These are phyloP conservation scores for Tolypeutes matacus DNA, from an alignment of 2,797 vertebrate genomes.

Conservation along the genomic window DNA sequence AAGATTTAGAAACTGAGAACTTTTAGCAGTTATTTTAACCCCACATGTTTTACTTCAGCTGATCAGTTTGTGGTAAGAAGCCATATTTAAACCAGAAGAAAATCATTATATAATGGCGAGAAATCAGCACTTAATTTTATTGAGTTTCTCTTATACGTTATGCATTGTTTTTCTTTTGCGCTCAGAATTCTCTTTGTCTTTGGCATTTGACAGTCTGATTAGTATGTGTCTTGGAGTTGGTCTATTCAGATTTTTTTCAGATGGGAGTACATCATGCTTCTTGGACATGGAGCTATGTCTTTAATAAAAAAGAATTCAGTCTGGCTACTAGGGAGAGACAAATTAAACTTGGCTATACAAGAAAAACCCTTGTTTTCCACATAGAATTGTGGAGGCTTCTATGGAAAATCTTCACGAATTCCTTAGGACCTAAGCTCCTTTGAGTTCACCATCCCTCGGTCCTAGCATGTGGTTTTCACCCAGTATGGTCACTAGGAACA, in stretches of 20 bases:
- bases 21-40: constrained; percentile 56
- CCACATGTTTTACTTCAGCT: constrained; percentile 60
- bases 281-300: no score
- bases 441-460: not conserved
- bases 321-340: not conserved
- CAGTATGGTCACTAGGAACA: no score
- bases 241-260: no score
- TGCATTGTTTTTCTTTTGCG: no score
- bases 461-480: not conserved
- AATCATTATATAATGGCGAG: constrained; percentile 86
- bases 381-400: not conserved
- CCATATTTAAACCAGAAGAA: constrained; percentile 86
- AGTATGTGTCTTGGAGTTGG: no score
- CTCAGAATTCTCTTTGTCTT: no score
- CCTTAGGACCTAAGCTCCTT: not conserved
- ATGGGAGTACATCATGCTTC: no score
- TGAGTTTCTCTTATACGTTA: no score
- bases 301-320: not conserved
- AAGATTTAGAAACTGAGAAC: constrained; percentile 79
- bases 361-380: not conserved
- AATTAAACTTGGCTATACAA: not conserved
- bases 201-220: no score
- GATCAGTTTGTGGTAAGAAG: constrained; percentile 81
- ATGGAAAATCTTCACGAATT: not conserved
- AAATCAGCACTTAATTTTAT: no score